Evolutionary conservation across 2,888 invertebrate species (phyloP).

Genomic region (Aphrophora alni): DNA sequence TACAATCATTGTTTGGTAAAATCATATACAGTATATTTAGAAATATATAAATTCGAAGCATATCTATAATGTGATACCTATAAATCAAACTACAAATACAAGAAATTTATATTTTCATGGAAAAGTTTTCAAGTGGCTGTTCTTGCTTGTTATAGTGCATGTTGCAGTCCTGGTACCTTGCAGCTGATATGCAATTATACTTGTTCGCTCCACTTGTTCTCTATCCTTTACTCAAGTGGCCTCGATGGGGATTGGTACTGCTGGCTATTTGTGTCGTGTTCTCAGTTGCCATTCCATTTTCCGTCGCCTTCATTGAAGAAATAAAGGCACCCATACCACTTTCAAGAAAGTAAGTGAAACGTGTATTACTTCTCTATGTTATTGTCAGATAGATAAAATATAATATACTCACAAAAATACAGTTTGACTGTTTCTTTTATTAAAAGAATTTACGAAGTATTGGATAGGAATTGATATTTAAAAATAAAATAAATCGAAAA

Average conservation of each 20-base stretch:
- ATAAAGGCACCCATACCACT: constrained; percentile 55
- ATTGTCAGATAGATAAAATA: too few relatives aligned
- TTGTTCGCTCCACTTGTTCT: constrained; percentile 63
- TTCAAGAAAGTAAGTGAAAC: constrained; percentile 57
- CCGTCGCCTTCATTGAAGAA: constrained; percentile 56
- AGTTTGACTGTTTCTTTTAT: too few relatives aligned
- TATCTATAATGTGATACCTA: too few relatives aligned
- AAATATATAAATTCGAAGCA: too few relatives aligned
- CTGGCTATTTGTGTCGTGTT: constrained; percentile 51
- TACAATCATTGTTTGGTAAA: too few relatives aligned
- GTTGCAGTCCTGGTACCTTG: constrained; percentile 65
- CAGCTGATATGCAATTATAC: constrained; percentile 66
- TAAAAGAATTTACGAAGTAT: too few relatives aligned
- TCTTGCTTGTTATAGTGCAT: constrained; percentile 57
- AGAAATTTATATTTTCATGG: too few relatives aligned
- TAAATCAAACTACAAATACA: too few relatives aligned
- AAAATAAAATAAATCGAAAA: too few relatives aligned
- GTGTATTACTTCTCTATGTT: neutral
- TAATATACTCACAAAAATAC: too few relatives aligned
- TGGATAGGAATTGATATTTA: too few relatives aligned
- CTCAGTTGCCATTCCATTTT: constrained; percentile 54
- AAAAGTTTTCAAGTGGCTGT: neutral
- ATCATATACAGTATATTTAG: too few relatives aligned
- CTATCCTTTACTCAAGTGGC: constrained; percentile 59
- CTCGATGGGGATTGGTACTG: constrained; percentile 55